A percentile compares a stretch with the other conserved stretches of the same genome.
Conservation (phyloP, 2,113 vertebrate species). For the Hepsetus odoe region DNA sequence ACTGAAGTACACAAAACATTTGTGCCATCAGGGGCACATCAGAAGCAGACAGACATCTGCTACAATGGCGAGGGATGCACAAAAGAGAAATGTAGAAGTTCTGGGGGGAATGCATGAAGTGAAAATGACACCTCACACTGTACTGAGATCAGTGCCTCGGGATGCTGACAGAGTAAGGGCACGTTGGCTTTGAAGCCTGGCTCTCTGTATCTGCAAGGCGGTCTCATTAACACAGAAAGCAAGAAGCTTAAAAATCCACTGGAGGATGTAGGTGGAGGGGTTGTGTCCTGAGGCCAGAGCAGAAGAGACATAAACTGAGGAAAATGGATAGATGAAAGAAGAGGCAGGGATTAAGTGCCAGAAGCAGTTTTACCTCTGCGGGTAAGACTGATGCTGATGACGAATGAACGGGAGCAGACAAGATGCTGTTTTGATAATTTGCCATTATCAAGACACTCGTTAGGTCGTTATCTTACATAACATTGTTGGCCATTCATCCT, state of each 20-base stretch:
- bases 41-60: neutral
- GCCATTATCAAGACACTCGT: too few relatives aligned
- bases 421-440: conserved; percentile 19
- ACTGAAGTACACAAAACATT: conserved; percentile 19
- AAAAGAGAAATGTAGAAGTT: conserved; percentile 9
- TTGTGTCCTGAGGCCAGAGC: neutral
- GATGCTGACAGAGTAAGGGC: conserved; percentile 64
- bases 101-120: conserved; percentile 47
- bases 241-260: conserved; percentile 56
- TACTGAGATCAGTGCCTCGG: conserved; percentile 49
- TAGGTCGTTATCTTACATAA: too few relatives aligned
- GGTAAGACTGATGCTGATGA: neutral
- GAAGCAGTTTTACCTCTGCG: conserved; percentile 1
- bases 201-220: neutral
- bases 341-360: neutral
- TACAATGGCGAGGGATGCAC: neutral
- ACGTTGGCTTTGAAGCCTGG: conserved; percentile 53
- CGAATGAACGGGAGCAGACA: neutral
- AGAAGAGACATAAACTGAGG: conserved; percentile 3
- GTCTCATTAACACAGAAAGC: conserved; percentile 64
- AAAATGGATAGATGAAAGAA: conserved; percentile 26
- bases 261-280: neutral
- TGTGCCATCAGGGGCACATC: conserved; percentile 4
- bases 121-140: conserved; percentile 63
- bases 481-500: too few relatives aligned